Percentiles rank a stretch among this genome's conserved stretches.
Conservation (phyloP, 2,113 vertebrate genomes). For the Phylloscopus whistleri region DNA sequence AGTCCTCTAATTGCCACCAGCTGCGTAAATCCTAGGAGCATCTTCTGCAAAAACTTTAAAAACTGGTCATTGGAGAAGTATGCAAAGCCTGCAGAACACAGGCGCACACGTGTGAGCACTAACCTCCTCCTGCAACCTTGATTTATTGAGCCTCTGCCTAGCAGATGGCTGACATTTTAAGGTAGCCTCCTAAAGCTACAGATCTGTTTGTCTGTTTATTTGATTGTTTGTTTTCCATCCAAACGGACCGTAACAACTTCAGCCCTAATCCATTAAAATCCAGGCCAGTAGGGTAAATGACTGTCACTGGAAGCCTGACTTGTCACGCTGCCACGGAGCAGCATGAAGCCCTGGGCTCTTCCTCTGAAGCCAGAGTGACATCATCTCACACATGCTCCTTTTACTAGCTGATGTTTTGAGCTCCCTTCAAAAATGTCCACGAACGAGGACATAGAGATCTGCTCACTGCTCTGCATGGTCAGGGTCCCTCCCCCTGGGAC, state of each 20-base stretch:
- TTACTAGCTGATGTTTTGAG: background rate
- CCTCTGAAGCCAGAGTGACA: background rate
- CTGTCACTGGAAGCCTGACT: background rate
- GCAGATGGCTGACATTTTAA: constrained; percentile 65
- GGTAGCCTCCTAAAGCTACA: constrained; percentile 1
- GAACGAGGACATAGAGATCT: background rate
- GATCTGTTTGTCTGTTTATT: background rate
- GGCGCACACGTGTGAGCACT: background rate
- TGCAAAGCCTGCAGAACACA: constrained; percentile 60
- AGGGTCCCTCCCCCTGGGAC: background rate
- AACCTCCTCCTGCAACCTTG: constrained; percentile 34
- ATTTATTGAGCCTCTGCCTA: constrained; percentile 59
- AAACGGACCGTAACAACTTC: background rate
- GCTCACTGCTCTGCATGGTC: background rate
- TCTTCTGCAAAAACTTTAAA: constrained; percentile 69
- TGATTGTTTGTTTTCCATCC: background rate
- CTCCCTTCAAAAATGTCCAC: background rate
- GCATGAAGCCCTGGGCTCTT: background rate
- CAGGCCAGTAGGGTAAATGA: background rate
- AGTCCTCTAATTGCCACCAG: constrained; percentile 70
- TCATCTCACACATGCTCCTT: constrained; percentile 32
- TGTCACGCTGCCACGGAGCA: background rate
- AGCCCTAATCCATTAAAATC: background rate
- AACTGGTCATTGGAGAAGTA: constrained; percentile 71
- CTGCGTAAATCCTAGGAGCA: constrained; percentile 62